Evolutionary conservation across 2,888 invertebrate species (phyloP).

Genomic region (Ennomos fuscantarius): DNA sequence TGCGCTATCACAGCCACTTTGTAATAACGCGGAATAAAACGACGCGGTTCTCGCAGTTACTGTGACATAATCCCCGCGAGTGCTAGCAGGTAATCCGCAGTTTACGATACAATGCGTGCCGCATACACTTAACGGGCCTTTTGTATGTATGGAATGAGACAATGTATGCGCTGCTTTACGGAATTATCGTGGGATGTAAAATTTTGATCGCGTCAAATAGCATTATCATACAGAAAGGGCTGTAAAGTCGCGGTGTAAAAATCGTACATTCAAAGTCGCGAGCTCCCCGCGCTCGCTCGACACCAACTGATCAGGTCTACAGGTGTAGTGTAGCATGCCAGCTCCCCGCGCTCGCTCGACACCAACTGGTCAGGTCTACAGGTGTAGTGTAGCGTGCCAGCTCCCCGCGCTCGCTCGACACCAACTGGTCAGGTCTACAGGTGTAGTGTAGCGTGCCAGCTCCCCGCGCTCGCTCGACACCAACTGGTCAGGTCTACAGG

Average conservation of each 20-base stretch:
- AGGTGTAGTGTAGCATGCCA: slow-evolving; percentile 13
- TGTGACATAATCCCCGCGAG: slow-evolving; percentile 10
- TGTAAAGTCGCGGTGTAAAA: slow-evolving; percentile 26
- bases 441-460: too few relatives aligned
- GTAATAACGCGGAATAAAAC: slow-evolving; percentile 14
- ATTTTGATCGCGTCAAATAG: slow-evolving; percentile 36
- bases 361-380: too few relatives aligned
- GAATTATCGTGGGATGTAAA: slow-evolving; percentile 27
- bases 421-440: too few relatives aligned
- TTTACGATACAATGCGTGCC: slow-evolving; percentile 32
- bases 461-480: too few relatives aligned
- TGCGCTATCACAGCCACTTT: slow-evolving; percentile 11
- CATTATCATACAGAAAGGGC: slow-evolving; percentile 35
- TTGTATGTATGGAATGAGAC: slow-evolving; percentile 10
- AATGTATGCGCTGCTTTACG: slow-evolving; percentile 29
- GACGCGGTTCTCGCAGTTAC: slow-evolving; percentile 10
- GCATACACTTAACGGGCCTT: slow-evolving; percentile 10
- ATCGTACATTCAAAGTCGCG: slow-evolving; percentile 7
- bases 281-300: background rate
- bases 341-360: too few relatives aligned
- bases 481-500: too few relatives aligned
- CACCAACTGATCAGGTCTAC: slow-evolving; percentile 23
- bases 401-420: too few relatives aligned
- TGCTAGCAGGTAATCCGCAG: slow-evolving; percentile 21
- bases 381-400: too few relatives aligned